Conservation (phyloP, 1,140 invertebrate species). For the Caerostris darwini region DNA sequence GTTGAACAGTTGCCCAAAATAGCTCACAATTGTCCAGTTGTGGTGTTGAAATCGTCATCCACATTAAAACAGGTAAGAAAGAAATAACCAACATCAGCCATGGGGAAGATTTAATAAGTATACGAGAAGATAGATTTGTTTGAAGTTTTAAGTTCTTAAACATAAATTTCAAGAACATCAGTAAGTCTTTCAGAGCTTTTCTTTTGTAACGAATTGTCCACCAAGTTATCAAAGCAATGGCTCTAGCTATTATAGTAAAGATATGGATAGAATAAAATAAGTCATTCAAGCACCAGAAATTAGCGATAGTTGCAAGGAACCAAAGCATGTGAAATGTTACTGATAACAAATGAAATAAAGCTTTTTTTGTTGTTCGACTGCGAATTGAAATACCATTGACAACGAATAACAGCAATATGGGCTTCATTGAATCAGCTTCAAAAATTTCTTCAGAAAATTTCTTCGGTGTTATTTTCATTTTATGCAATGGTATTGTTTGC, state of each 20-base stretch:
- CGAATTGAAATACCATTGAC: conserved; percentile 45
- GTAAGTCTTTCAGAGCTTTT: not conserved
- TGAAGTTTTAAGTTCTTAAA: not conserved
- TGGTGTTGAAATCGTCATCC: conserved; percentile 21
- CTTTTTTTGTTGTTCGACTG: not conserved
- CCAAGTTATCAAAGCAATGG: conserved; percentile 28
- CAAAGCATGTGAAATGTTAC: conserved; percentile 34
- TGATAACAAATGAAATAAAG: not conserved
- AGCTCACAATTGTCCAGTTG: conserved; percentile 6
- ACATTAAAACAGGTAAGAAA: conserved; percentile 35
- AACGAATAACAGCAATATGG: conserved; percentile 16
- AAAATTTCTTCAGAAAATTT: not conserved
- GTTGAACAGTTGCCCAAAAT: not conserved
- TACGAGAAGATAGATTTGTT: not conserved
- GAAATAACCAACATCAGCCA: conserved; percentile 22
- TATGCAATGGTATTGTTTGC: not conserved
- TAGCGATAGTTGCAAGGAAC: conserved; percentile 45
- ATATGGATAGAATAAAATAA: conserved; percentile 51
- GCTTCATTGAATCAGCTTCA: not conserved
- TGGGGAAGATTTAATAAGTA: not conserved
- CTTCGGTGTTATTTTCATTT: not conserved
- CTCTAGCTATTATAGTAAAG: conserved; percentile 46
- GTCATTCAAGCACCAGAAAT: conserved; percentile 64
- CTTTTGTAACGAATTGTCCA: conserved; percentile 38
- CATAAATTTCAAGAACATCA: conserved; percentile 18